Percentiles rank a stretch among this genome's conserved stretches.
phyloP scores from a whole-genome alignment of 2,113 vertebrate species.

The Climacteris rufus region DNA sequence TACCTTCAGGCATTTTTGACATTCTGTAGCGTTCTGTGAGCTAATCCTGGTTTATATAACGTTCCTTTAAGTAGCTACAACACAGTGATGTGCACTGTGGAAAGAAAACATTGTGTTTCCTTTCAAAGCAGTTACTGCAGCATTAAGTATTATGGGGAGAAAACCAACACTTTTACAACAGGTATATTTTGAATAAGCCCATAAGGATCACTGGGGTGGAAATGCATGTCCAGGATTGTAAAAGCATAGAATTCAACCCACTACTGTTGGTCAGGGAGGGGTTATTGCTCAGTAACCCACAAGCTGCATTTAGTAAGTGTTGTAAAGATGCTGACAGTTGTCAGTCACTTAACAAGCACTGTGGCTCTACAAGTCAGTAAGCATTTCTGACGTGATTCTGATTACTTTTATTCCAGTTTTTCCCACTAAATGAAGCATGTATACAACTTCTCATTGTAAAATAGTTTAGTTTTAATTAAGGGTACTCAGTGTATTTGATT shows the following conservation, averaged over 20 bases:
- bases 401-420: constrained; percentile 54
- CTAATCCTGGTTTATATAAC: constrained; percentile 34
- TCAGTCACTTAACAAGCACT: constrained; percentile 6
- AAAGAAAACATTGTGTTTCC: not conserved
- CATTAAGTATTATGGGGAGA: not conserved
- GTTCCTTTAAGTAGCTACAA: not conserved
- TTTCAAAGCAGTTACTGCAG: constrained; percentile 39
- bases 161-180: not conserved
- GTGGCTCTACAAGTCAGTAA: constrained; percentile 17
- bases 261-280: not conserved
- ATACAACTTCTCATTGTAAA: constrained; percentile 33
- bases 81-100: not conserved
- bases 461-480: constrained; percentile 50
- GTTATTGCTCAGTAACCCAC: not conserved
- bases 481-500: constrained; percentile 29
- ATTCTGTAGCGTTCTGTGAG: constrained; percentile 74
- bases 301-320: not conserved
- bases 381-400: constrained; percentile 27
- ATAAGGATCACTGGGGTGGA: constrained; percentile 64
- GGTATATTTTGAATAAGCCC: not conserved
- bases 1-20: constrained; percentile 86
- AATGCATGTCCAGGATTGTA: constrained; percentile 79
- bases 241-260: not conserved
- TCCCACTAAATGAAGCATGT: constrained; percentile 59
- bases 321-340: not conserved